Evolutionary conservation across 2,888 invertebrate genomes (phyloP).

Genomic region (Drosophila kanekoi): DNA sequence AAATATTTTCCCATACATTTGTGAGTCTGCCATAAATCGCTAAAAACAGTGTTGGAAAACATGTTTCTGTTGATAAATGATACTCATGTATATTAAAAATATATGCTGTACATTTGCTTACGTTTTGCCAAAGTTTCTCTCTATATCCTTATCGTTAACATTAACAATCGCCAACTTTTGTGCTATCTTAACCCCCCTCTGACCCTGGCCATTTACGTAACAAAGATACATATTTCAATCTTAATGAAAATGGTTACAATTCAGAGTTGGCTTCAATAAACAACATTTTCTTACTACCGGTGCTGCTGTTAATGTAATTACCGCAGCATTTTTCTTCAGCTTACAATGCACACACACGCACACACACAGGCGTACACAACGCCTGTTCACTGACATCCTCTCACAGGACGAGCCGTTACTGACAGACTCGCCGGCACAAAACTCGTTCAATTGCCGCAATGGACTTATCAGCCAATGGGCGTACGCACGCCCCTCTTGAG

Average conservation of each 20-base stretch:
- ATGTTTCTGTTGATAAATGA: not conserved
- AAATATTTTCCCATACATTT: not conserved
- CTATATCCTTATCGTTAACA: not conserved
- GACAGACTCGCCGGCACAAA: slow-evolving; percentile 47
- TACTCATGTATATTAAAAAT: not conserved
- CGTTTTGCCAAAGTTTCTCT: not conserved
- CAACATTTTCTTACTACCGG: slow-evolving; percentile 58
- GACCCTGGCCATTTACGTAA: slow-evolving; percentile 16
- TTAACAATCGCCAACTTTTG: not conserved
- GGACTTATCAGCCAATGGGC: slow-evolving; percentile 46
- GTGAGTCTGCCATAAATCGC: too few species aligned
- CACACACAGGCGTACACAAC: slow-evolving; percentile 3
- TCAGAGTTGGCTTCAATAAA: slow-evolving; percentile 64
- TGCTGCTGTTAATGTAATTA: slow-evolving; percentile 78
- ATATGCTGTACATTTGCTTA: not conserved
- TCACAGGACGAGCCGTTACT: slow-evolving; percentile 48
- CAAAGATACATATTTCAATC: slow-evolving; percentile 71
- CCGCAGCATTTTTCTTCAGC: slow-evolving; percentile 71
- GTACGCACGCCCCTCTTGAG: slow-evolving; percentile 12
- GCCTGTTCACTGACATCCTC: slow-evolving; percentile 30
- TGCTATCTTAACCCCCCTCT: not conserved
- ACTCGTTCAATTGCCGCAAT: slow-evolving; percentile 64
- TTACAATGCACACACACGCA: slow-evolving; percentile 24
- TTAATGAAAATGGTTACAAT: slow-evolving; percentile 80
- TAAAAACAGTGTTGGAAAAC: not conserved